Percentiles rank a stretch among this genome's conserved stretches.
These are phyloP conservation scores for Etheostoma perlongum DNA, from an alignment of 2,797 vertebrate species.

Conservation along the genomic window DNA sequence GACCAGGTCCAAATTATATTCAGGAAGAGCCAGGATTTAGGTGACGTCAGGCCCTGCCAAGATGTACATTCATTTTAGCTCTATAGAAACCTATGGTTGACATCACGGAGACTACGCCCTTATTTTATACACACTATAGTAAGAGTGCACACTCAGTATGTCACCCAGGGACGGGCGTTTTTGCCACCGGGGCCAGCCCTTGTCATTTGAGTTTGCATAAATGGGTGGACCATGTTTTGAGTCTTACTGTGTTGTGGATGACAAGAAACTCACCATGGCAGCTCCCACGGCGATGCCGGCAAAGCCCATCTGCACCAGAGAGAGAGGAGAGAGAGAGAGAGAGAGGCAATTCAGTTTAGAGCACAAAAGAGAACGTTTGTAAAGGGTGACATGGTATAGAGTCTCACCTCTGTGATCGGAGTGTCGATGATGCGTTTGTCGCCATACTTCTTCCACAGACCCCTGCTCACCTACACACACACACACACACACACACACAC, in stretches of 20 bases:
- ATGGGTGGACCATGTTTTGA: too few species aligned
- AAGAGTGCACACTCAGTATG: too few species aligned
- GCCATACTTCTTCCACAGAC: slow-evolving; percentile 98
- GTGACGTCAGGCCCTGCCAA: too few species aligned
- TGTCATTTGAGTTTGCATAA: too few species aligned
- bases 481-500: neutral
- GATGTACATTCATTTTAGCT: too few species aligned
- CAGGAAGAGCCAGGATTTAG: too few species aligned
- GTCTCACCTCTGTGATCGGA: slow-evolving; percentile 94
- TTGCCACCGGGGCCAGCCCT: too few species aligned
- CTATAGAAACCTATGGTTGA: too few species aligned
- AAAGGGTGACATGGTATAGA: neutral
- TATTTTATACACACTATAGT: too few species aligned
- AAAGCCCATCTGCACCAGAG: slow-evolving; percentile 92
- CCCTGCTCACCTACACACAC: slow-evolving; percentile 90
- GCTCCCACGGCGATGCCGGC: slow-evolving; percentile 96
- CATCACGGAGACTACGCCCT: too few species aligned
- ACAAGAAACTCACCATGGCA: slow-evolving; percentile 89
- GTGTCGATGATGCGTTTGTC: slow-evolving; percentile 98
- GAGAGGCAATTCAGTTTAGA: neutral
- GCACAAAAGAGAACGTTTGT: neutral
- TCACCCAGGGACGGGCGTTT: too few species aligned
- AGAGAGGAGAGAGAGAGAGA: neutral
- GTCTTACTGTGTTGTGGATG: too few species aligned
- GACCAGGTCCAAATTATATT: neutral